Evolutionary conservation across 2,113 vertebrate species (phyloP), one percentile per base, ranked within the genome.

Genomic region (Oreochromis spilurus): DNA sequence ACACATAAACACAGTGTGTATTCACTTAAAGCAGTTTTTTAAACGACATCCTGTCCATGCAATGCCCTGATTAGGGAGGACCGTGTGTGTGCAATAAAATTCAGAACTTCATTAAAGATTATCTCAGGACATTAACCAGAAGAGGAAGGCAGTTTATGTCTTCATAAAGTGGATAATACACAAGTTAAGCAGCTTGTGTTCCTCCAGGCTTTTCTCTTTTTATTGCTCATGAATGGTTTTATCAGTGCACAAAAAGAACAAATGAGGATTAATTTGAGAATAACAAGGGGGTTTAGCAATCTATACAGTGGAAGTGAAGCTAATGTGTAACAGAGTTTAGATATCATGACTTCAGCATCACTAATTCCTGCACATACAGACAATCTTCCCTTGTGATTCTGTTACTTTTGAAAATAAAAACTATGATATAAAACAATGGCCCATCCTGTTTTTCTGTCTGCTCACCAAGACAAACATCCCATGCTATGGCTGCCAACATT

Each of bases 391-490:
- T 31, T 5, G 8, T 72, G 6, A 52, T 83, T 62, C 29, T 26
- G 31, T 70, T 79, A 54, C 70, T 34, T 67, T 83, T 29, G 52
- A 82, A 77, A 84, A 87, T 48, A 4, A 81, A 88, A 87, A 84
- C 31, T 2, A 36, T 34, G 24, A 55, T 84, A 43, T 81, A 54
- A 84, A 91, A 89, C 53, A 89, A 84, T 77, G 81, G 77, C 65
- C 62, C 79, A 88, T 93, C 84, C 82, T 91, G 87, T 93, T 91
- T 89, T 91, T 88, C 62, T 70, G 84, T 90, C 60, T 38, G 10
- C 60, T 84, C 58, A 89, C 85, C 36, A 87, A 86, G 85, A 86
- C 53, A 84, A 89, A 85, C 78, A 79, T 92, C 57, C 57, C 19
- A 17, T 40, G 48, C 45, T 48, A 9, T 14, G 3, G 55, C 79